These are phyloP conservation scores for Stenurella melanura DNA, from an alignment of 2,888 invertebrate species.

Conservation along the genomic window DNA sequence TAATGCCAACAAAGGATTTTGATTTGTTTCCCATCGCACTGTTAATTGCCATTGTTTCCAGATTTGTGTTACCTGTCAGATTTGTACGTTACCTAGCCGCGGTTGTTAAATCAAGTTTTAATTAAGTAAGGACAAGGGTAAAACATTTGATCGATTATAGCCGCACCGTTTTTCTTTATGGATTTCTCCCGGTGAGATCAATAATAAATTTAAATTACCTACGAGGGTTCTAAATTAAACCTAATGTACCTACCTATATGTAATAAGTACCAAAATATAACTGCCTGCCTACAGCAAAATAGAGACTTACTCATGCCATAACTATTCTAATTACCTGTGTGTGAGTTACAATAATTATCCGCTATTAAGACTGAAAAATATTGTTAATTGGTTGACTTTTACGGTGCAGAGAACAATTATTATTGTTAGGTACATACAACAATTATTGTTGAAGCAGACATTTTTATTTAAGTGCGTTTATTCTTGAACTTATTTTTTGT, in stretches of 20 bases:
- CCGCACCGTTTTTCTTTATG: not conserved
- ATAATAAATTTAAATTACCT: slow-evolving; percentile 13
- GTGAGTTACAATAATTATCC: not conserved
- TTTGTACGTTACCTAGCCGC: not conserved
- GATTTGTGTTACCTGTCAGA: not conserved
- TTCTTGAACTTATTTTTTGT: not conserved
- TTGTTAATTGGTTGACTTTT: not conserved
- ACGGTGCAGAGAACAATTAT: not conserved
- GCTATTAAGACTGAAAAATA: not conserved
- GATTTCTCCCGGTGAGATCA: slow-evolving; percentile 1
- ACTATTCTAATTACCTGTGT: slow-evolving; percentile 16
- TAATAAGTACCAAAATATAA: slow-evolving; percentile 1
- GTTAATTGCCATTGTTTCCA: slow-evolving; percentile 32
- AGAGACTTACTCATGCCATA: not conserved
- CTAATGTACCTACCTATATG: not conserved
- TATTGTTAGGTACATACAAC: not conserved
- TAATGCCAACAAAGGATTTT: slow-evolving; percentile 20
- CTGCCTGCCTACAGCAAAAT: slow-evolving; percentile 3
- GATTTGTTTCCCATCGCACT: slow-evolving; percentile 30
- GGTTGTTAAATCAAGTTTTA: not conserved
- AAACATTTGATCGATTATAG: slow-evolving; percentile 9
- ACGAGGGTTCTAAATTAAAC: not conserved
- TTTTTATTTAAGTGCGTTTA: not conserved
- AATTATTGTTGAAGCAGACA: not conserved
- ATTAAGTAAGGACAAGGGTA: slow-evolving; percentile 1